Conservation (phyloP, 37 sponge, comb jelly and placozoan genomes). For the Cladorhizidae sp. region DNA sequence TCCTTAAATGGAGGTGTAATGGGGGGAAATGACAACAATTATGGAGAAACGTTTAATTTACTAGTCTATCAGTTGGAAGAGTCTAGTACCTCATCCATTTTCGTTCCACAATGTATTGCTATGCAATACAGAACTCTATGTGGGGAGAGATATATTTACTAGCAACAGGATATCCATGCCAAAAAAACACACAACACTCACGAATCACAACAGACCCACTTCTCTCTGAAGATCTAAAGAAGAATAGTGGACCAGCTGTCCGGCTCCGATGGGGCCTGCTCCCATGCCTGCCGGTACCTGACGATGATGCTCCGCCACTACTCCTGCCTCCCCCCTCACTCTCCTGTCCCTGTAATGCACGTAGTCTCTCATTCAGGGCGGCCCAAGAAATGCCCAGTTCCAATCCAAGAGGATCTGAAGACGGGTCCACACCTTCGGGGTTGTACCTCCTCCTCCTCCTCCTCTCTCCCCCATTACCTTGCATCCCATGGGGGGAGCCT, state of each 20-base stretch:
- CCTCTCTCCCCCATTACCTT: too few relatives aligned
- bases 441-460: neutral
- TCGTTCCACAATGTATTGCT: too few relatives aligned
- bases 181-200: neutral
- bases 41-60: too few relatives aligned
- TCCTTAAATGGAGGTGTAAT: too few relatives aligned
- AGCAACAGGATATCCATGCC: too few relatives aligned
- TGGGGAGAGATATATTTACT: too few relatives aligned
- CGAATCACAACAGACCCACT: conserved; percentile 2
- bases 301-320: too few relatives aligned
- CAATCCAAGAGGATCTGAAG: neutral
- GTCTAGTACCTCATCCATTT: too few relatives aligned
- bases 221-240: neutral
- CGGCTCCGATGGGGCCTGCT: neutral
- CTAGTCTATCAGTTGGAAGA: too few relatives aligned
- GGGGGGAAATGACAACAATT: too few relatives aligned
- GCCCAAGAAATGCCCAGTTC: neutral
- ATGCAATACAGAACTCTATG: too few relatives aligned
- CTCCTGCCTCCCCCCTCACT: neutral
- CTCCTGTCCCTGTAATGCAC: conserved; percentile 5
- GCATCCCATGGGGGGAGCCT: too few relatives aligned
- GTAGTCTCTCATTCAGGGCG: neutral
- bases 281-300: neutral
- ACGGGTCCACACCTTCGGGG: neutral
- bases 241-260: neutral